Conservation (phyloP, 2,888 invertebrate genomes). For the Ectropis crepuscularia region DNA sequence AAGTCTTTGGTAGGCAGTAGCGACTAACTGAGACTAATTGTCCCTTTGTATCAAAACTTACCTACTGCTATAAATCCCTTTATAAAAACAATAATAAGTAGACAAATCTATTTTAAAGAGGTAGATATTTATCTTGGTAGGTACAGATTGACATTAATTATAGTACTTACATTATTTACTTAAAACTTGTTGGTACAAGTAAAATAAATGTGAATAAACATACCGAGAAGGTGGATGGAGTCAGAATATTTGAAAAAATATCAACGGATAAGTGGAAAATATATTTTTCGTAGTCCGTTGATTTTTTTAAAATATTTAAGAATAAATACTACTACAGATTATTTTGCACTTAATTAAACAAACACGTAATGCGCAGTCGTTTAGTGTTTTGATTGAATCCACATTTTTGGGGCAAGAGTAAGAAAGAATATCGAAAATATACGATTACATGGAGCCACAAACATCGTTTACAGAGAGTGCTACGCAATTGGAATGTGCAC, state of each 20-base stretch:
- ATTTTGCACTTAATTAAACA: background rate
- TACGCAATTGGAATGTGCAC: slow-evolving; percentile 11
- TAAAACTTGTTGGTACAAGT: slow-evolving; percentile 2
- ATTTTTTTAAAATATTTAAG: background rate
- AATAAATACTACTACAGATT: background rate
- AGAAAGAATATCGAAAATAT: slow-evolving; percentile 37
- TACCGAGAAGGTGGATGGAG: background rate
- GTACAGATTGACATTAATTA: no score
- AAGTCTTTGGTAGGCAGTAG: background rate
- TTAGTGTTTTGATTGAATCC: slow-evolving; percentile 52
- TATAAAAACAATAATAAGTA: no score
- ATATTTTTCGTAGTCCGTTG: background rate
- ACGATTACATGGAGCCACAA: slow-evolving; percentile 44
- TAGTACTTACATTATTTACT: background rate
- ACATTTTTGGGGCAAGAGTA: slow-evolving; percentile 53
- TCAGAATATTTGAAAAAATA: background rate
- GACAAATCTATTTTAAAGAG: no score
- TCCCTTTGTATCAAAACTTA: no score
- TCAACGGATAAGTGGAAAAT: background rate
- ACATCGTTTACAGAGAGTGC: slow-evolving; percentile 28
- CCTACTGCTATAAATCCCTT: no score
- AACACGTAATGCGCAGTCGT: slow-evolving; percentile 49
- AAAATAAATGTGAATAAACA: background rate
- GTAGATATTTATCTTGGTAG: no score
- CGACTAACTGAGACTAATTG: no score